phyloP scores from a whole-genome alignment of 1,140 invertebrate genomes.

The Zophobas morio region DNA sequence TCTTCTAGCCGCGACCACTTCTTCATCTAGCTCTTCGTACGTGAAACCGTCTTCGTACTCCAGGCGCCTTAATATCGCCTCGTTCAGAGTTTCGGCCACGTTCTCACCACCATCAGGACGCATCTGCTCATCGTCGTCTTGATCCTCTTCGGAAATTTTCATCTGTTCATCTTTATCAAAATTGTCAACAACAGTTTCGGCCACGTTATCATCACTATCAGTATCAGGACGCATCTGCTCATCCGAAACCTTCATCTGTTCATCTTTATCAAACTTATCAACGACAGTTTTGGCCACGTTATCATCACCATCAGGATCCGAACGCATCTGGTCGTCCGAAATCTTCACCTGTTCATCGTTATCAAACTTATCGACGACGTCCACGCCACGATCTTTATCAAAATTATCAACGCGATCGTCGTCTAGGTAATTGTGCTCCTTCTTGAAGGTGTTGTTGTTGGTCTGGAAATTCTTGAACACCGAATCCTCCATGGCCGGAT shows the following conservation, averaged over 20 bases:
- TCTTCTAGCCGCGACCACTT: background rate
- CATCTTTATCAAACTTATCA: conserved; percentile 1
- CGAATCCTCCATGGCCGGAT: background rate
- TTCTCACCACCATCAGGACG: no score
- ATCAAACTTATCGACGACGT: background rate
- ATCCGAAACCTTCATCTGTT: background rate
- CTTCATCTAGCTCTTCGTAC: conserved; percentile 21
- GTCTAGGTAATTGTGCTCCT: conserved; percentile 35
- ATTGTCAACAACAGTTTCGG: conserved; percentile 15
- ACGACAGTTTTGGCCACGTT: background rate
- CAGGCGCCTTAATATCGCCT: background rate
- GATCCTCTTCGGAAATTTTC: background rate
- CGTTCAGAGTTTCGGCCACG: background rate
- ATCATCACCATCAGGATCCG: conserved; percentile 4
- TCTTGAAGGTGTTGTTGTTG: conserved; percentile 18
- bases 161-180: conserved; percentile 25
- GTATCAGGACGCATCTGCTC: background rate
- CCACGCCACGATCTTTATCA: background rate
- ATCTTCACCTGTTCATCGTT: conserved; percentile 1
- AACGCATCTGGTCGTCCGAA: background rate
- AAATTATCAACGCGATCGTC: background rate
- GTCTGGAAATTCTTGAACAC: background rate
- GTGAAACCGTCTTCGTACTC: conserved; percentile 14
- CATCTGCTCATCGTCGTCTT: no score
- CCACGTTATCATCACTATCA: conserved; percentile 6